Evolutionary conservation across 2,113 vertebrate genomes (phyloP).

Genomic region (Cromileptes altivelis): DNA sequence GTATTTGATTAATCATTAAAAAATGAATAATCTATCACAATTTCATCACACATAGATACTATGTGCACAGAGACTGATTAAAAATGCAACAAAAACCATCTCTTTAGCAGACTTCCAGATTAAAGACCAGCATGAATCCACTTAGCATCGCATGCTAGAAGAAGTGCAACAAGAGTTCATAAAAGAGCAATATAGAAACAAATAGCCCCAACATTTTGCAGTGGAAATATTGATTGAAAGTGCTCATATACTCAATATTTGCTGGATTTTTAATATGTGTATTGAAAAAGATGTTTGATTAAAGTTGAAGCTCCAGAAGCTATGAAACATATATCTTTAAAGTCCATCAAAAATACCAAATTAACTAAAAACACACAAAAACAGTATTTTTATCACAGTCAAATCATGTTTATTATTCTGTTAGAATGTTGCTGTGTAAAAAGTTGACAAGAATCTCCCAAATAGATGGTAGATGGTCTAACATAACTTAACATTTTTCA

Average conservation of each 20-base stretch:
- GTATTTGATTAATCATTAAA: neutral
- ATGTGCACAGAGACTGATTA: neutral
- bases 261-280: neutral
- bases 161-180: neutral
- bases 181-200: neutral
- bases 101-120: neutral
- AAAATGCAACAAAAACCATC: neutral
- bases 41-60: neutral
- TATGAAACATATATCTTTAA: neutral
- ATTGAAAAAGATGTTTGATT: neutral
- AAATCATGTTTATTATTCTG: too few species aligned
- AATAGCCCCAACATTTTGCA: neutral
- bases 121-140: neutral
- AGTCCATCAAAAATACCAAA: neutral
- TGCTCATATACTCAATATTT: neutral
- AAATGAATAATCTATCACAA: neutral
- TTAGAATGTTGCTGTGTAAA: neutral
- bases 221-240: neutral
- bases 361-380: neutral
- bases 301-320: neutral
- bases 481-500: neutral
- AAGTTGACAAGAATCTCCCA: neutral
- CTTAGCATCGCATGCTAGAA: neutral
- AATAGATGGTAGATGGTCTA: neutral
- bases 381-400: neutral